phyloP scores from a whole-genome alignment of 1,140 invertebrate genomes.

The Chrysopa pallens region DNA sequence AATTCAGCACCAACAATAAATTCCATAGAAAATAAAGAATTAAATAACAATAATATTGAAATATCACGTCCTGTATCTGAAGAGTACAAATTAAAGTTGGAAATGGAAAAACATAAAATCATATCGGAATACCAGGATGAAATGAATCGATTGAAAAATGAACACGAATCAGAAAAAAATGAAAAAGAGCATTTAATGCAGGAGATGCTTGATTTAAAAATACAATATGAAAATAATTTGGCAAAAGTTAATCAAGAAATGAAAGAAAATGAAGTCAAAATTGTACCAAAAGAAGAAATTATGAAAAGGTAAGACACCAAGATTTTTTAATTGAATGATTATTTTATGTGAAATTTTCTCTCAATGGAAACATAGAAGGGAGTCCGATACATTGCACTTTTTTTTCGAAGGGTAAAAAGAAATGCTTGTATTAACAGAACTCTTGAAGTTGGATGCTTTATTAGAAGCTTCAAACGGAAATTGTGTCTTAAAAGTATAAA shows the following conservation, averaged over 20 bases:
- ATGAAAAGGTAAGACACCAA: constrained; percentile 18
- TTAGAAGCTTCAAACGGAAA: too few relatives aligned
- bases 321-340: too few relatives aligned
- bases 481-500: too few relatives aligned
- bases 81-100: neutral
- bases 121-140: constrained; percentile 25
- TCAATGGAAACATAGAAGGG: too few relatives aligned
- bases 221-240: constrained; percentile 23
- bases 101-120: constrained; percentile 4
- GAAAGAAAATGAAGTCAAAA: constrained; percentile 8
- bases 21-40: neutral
- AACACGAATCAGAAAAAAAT: constrained; percentile 25
- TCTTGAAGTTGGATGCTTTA: too few relatives aligned
- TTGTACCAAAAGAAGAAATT: constrained; percentile 20
- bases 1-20: constrained; percentile 6
- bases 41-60: neutral
- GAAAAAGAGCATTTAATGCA: constrained; percentile 26
- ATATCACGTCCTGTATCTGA: neutral
- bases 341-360: too few relatives aligned
- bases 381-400: too few relatives aligned
- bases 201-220: constrained; percentile 24
- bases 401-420: too few relatives aligned
- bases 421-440: too few relatives aligned
- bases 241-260: constrained; percentile 16
- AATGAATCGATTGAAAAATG: constrained; percentile 23